Evolutionary conservation across 1,140 invertebrate species (phyloP), one percentile per base, ranked within the genome.

Genomic region (Drosophila guanche): DNA sequence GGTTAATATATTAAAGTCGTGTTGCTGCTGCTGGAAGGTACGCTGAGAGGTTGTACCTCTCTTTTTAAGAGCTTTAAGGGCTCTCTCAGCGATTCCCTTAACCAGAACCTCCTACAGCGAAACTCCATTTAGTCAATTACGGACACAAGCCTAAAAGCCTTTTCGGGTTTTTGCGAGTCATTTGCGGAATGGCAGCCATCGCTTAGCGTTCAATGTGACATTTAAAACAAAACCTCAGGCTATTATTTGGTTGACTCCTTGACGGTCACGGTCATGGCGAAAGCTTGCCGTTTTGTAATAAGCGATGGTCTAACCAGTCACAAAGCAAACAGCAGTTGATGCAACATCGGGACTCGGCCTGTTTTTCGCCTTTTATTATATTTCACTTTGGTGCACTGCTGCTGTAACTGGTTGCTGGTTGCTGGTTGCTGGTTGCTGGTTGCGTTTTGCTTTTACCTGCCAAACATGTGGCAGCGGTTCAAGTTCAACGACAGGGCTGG

Each of bases 401-500:
- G 40, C 29, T 47, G 27, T 55, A 16, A 25, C 66, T 40, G 46
- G 60, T 42, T 72, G 54, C 33, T 12, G 33, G 8, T 33, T n/a
- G n/a, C n/a, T n/a, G n/a, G n/a, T n/a, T n/a, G n/a, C 66, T 40
- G 46, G 60, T 42, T 72, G 54, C 33, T 12, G 33, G 8, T 33
- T n/a, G n/a, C n/a, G n/a, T n/a, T 20, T 20, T 20, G 29, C 37
- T 41, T 57, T 69, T 74, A 53, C 56, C 51, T 51, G 53, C 37
- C 33, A 72, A 58, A 55, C 68, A 27, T 29, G 66, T 51, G 43
- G 10, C 54, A 54, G 43, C 48, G 45, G 41, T 81, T 81, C 67
- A 81, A 81, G 78, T 81, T 81, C 78, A 81, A 73, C 52, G 54
- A 47, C 46, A 80, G 68, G 45, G 16, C 12, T 33, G 37, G 16